Base-by-base conservation (phyloP, 2,888 invertebrate genomes). In the Eupithecia exiguata region DNA sequence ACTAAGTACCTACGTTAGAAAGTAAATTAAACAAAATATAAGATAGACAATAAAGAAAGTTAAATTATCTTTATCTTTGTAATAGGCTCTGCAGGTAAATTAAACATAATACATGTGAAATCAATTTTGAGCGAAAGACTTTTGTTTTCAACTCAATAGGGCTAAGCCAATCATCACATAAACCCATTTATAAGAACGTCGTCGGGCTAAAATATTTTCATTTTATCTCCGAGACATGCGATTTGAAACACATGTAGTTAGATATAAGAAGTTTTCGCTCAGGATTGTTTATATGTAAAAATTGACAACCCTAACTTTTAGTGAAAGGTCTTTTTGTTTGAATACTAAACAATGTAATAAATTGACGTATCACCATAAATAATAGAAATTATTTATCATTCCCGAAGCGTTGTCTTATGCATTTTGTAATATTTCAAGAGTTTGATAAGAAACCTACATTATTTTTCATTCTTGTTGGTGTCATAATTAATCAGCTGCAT, bases 271-370 rank as follows among this genome's bases (percentile, higher is more conserved):
- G 0, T 9, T 10, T 53, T n/a, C 25, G 30, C 21, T 53, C 9
- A 53, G 53, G 14, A 25, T 14, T 53, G 4, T 25, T 21, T 5
- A 58, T 4, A 14, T 58, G 25, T 58, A n/a, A 38, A 65, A 65
- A 21, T 9, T 49, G 70, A 40, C 68, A 74, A 25, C 74, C 68
- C 74, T 74, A 68, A 35, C 14, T 38, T 21, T 53, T n/a, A 30
- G 35, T 58, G 62, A 71, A 74, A 74, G 70, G 65, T 61, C 43
- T 67, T 69, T 72, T 70, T 72, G 68, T 72, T 72, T 75, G 70
- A 75, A 72, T 70, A 72, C 68, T 66, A 66, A 69, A 68, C 70
- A 30, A 46, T 30, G 65, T 75, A 75, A 75, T 75, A 75, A 72
- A 72, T 70, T 72, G 70, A 75, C 65, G 68, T 68, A 70, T 70